Base-by-base conservation (phyloP, 2,113 vertebrate species). In the Sceloporus tristichus region DNA sequence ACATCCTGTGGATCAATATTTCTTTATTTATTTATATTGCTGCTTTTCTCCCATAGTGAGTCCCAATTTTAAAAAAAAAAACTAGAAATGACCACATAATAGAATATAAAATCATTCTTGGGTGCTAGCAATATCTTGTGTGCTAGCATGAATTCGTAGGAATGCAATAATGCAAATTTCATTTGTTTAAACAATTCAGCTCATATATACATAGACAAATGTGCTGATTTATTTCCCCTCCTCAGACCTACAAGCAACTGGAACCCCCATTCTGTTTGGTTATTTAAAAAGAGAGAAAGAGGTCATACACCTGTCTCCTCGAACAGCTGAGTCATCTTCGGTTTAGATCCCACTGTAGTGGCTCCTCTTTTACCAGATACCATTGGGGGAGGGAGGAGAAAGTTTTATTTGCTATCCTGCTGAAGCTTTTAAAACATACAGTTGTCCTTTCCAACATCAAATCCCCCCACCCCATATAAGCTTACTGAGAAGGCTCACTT, bases 271-370 rank as follows among this genome's bases (percentile, higher is more conserved):
- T 93, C 93, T 94, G 89, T 90, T 94, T 88, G 88, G 90, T 88
- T 94, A 93, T 92, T 83, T 83, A 29, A 83, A 95, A 93, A 94
- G 27, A 92, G 90, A 38, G 48, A 73, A 25, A 93, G 89, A 92
- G 92, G 91, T 85, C 70, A 73, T 88, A 94, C 95, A 96, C 96
- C 96, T 96, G 96, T 96, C 94, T 92, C 18, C 4, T 76, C 89
- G 90, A 95, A 95, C 96, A 96, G 95, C 96, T 96, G 96, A 91
- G 92, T 85, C 92, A 93, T 91, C 92, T 94, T 94, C 93, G 95
- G 82, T 94, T 95, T 96, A 95, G 94, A 95, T 91, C 89, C 76
- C 18, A n/a, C 76, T 11, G 88, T 88, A 86, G 91, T 73, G 82
- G 80, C 74, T 25, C 74, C 74, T 89, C 85, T 77, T 93, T 91